phyloP scores from a whole-genome alignment of 2,797 vertebrate species.

The Chelidonichthys spinosus region DNA sequence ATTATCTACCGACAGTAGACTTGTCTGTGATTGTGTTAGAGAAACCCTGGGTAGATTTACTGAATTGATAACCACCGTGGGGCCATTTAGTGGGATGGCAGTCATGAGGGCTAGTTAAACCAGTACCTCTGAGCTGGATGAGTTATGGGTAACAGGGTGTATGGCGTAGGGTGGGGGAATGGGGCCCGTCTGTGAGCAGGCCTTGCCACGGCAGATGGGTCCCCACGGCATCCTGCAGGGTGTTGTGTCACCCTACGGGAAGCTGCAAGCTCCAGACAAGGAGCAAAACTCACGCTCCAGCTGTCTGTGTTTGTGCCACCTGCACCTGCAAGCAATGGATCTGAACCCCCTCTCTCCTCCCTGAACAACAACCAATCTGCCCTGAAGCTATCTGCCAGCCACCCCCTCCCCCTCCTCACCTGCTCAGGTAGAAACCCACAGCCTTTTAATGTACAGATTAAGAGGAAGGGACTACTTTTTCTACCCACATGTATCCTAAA shows the following conservation, averaged over 20 bases:
- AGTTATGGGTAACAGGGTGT: conserved; percentile 53
- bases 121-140: conserved; percentile 39
- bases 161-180: conserved; percentile 34
- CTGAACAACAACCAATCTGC: conserved; percentile 4
- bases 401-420: not conserved
- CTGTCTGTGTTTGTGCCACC: conserved; percentile 82
- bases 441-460: not conserved
- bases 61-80: too few relatives aligned
- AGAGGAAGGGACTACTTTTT: not conserved
- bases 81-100: too few relatives aligned
- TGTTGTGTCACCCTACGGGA: conserved; percentile 81
- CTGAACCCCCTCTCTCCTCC: conserved; percentile 11
- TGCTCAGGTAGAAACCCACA: conserved; percentile 5
- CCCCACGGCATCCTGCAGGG: conserved; percentile 68
- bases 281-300: conserved; percentile 78
- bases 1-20: too few relatives aligned
- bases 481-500: not conserved
- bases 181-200: conserved; percentile 56
- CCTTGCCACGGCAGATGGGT: conserved; percentile 80
- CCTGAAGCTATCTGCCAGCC: not conserved
- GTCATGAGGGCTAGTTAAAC: too few relatives aligned
- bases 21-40: too few relatives aligned
- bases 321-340: conserved; percentile 67
- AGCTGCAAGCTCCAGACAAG: conserved; percentile 77
- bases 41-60: too few relatives aligned